Base-by-base conservation (phyloP, 2,797 vertebrate genomes). In the Corythornis leucogaster region DNA sequence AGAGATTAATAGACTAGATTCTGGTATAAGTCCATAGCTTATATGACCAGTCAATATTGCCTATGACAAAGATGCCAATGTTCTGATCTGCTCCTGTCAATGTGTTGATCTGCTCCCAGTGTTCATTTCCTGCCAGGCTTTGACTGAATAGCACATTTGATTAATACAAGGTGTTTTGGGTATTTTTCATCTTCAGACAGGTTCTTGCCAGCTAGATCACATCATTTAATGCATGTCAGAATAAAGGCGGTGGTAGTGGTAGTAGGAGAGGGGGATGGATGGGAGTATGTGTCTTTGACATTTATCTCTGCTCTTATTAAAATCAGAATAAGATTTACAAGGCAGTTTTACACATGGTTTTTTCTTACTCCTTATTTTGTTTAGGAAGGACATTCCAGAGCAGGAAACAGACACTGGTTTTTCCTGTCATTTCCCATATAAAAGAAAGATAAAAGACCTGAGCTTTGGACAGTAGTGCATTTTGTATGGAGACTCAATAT, bases 101-200 rank as follows among this genome's bases (percentile, higher is more conserved):
- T 67, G 93, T 80, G 76, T 12, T 90, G 84, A 92, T 70, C 69
- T 67, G 92, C 85, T 96, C 93, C 88, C 11, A 2, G 79, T 3
- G 48, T 16, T 94, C 90, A 70, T 94, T 92, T 83, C 86, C 92
- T 95, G 88, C 88, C 84, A 90, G 93, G 80, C 11, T 90, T 38
- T 85, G 84, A 63, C 86, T 93, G 80, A 76, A 33, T 9, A 45
- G 64, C 81, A 92, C 40, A 0, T 31, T 80, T 94, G 92, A 94
- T 95, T 96, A 96, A 93, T 70, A 40, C 3, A 69, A 87, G 76
- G 85, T 83, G 55, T 71, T 92, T 57, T 77, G 87, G 85, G 92
- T 90, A 94, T 94, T 96, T 96, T 94, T 95, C 88, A 95, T 94
- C 90, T 89, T 53, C 93, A 90, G 96, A 95, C 93, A 96, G 93